Evolutionary conservation across 1,140 invertebrate species (phyloP).

Genomic region (Megalopta genalis): DNA sequence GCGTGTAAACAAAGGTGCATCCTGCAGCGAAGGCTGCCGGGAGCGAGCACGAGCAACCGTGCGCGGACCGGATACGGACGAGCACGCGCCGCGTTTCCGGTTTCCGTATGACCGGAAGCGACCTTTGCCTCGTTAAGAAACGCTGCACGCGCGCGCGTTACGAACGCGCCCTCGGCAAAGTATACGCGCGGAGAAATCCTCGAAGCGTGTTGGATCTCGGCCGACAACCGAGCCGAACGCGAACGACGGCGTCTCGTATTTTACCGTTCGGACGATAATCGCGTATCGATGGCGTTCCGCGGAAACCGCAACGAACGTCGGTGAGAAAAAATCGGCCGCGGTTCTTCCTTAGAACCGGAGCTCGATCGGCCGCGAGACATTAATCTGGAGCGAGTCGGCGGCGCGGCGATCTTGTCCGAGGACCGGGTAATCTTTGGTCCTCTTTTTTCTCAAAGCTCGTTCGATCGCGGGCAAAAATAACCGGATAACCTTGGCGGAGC

Average conservation of each 20-base stretch:
- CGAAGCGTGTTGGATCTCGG: neutral
- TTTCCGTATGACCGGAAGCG: slow-evolving; percentile 61
- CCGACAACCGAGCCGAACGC: neutral
- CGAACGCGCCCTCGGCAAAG: neutral
- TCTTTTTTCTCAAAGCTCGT: neutral
- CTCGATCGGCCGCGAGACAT: slow-evolving; percentile 18
- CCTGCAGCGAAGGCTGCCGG: slow-evolving; percentile 1
- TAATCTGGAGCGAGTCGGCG: slow-evolving; percentile 20
- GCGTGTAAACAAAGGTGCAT: slow-evolving; percentile 28
- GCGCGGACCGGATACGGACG: slow-evolving; percentile 53
- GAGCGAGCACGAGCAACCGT: neutral
- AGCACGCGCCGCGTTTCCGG: slow-evolving; percentile 65
- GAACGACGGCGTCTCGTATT: neutral
- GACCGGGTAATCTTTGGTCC: too few species aligned
- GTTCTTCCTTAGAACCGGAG: neutral
- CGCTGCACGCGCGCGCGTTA: slow-evolving; percentile 39
- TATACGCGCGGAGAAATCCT: neutral
- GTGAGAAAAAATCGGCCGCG: neutral
- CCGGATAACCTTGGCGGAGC: slow-evolving; percentile 27
- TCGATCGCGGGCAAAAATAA: slow-evolving; percentile 12
- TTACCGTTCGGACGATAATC: slow-evolving; percentile 19
- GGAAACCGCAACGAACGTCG: slow-evolving; percentile 8
- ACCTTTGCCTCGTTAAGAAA: slow-evolving; percentile 64
- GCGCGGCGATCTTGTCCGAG: neutral
- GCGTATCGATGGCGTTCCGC: neutral